Conservation (phyloP, 2,113 vertebrate genomes). For the Nymphicus hollandicus region DNA sequence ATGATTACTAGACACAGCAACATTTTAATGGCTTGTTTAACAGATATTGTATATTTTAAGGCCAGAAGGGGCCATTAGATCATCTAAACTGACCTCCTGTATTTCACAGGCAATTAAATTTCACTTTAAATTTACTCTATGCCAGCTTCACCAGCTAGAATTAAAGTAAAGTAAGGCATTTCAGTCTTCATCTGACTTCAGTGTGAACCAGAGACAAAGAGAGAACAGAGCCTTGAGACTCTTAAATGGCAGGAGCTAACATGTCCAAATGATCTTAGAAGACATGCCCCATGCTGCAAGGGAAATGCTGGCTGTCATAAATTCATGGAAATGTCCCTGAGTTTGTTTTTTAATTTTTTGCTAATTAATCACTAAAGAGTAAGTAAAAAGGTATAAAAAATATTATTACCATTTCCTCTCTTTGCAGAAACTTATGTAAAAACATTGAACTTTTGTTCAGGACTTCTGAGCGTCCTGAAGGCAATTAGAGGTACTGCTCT, state of each 20-base stretch:
- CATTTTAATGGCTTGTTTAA: conserved; percentile 13
- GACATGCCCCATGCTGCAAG: not conserved
- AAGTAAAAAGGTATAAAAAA: not conserved
- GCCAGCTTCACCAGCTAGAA: not conserved
- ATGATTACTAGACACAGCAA: not conserved
- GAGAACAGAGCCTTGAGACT: not conserved
- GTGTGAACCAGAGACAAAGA: not conserved
- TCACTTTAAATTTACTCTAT: not conserved
- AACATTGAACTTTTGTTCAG: not conserved
- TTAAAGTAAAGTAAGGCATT: not conserved
- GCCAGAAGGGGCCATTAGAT: conserved; percentile 20
- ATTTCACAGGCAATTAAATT: conserved; percentile 17
- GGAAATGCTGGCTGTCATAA: not conserved
- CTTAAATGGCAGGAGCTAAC: not conserved
- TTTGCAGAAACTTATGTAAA: not conserved
- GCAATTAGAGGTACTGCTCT: not conserved
- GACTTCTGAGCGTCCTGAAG: not conserved
- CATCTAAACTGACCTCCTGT: not conserved
- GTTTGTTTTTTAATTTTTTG: not conserved
- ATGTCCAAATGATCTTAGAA: not conserved
- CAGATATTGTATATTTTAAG: not conserved
- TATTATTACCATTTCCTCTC: not conserved
- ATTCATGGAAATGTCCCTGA: not conserved
- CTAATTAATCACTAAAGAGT: not conserved
- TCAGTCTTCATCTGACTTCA: not conserved